Conservation (phyloP, 2,888 invertebrate species). For the Cyclophora punctaria region DNA sequence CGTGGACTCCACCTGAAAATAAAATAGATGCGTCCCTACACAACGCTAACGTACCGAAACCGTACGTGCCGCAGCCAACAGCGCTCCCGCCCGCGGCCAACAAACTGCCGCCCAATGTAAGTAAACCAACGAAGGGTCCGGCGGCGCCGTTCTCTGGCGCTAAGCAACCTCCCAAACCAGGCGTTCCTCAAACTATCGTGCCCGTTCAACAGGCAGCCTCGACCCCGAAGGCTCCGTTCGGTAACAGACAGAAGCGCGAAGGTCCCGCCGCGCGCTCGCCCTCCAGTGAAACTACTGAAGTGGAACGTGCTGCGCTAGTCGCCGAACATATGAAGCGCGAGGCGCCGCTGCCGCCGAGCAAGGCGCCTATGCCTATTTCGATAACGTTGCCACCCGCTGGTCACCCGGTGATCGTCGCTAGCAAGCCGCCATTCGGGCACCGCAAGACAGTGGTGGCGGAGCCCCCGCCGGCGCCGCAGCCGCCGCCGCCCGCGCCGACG, state of each 20-base stretch:
- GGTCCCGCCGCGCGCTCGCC: conserved; percentile 55
- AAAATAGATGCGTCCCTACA: conserved; percentile 22
- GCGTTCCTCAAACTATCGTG: conserved; percentile 60
- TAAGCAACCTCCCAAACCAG: conserved; percentile 58
- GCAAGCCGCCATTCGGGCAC: conserved; percentile 65
- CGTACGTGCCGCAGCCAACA: conserved; percentile 42
- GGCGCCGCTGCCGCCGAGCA: conserved; percentile 58
- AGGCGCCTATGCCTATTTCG: conserved; percentile 67
- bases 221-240: conserved; percentile 63
- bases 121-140: conserved; percentile 54
- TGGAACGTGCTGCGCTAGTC: conserved; percentile 27
- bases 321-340: conserved; percentile 51
- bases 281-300: conserved; percentile 45
- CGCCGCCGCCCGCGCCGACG: conserved; percentile 62
- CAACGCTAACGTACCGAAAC: conserved; percentile 31
- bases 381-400: conserved; percentile 63
- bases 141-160: conserved; percentile 64
- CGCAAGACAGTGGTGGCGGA: conserved; percentile 49
- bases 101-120: conserved; percentile 42
- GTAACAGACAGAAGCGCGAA: conserved; percentile 63
- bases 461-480: conserved; percentile 51
- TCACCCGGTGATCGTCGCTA: conserved; percentile 64
- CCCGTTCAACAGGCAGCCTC: conserved; percentile 62
- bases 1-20: conserved; percentile 45
- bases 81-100: conserved; percentile 34